Evolutionary conservation across 2,888 invertebrate species (phyloP).

Genomic region (Coleophora flavipennella): DNA sequence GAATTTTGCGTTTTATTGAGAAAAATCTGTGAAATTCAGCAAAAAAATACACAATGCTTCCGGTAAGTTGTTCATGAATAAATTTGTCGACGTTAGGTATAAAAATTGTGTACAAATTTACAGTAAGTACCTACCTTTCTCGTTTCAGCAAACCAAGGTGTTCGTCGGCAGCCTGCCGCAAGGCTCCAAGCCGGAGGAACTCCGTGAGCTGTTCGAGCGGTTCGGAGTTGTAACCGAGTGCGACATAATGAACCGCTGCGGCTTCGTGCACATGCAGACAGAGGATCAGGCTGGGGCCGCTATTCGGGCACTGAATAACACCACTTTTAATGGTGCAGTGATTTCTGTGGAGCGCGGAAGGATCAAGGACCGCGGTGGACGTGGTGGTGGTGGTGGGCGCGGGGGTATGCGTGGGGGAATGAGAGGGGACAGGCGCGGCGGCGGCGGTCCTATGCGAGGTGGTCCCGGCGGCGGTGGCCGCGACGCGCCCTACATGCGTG

Average conservation of each 20-base stretch:
- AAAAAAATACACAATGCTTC: constrained; percentile 41
- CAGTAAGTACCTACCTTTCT: background rate
- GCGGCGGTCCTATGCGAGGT: constrained; percentile 44
- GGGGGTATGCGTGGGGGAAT: constrained; percentile 63
- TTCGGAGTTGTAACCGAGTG: constrained; percentile 93
- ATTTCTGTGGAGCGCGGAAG: constrained; percentile 89
- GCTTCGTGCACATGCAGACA: constrained; percentile 92
- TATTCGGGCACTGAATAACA: constrained; percentile 84
- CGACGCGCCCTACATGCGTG: constrained; percentile 50
- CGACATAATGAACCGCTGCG: constrained; percentile 95
- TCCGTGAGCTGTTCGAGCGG: constrained; percentile 86
- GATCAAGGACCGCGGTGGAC: constrained; percentile 78
- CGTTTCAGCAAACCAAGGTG: constrained; percentile 83
- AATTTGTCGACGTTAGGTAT: too few relatives aligned
- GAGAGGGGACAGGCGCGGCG: constrained; percentile 35
- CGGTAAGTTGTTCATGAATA: constrained; percentile 41
- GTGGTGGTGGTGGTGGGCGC: constrained; percentile 64
- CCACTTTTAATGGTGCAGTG: constrained; percentile 85
- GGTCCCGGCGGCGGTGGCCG: constrained; percentile 42
- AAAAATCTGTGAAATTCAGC: constrained; percentile 3
- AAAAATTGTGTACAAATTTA: background rate
- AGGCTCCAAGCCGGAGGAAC: constrained; percentile 86
- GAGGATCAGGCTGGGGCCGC: constrained; percentile 87
- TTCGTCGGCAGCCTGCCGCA: constrained; percentile 94
- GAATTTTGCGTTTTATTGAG: constrained; percentile 5